Evolutionary conservation across 2,113 vertebrate species (phyloP).

Genomic region (Siniperca chuatsi): DNA sequence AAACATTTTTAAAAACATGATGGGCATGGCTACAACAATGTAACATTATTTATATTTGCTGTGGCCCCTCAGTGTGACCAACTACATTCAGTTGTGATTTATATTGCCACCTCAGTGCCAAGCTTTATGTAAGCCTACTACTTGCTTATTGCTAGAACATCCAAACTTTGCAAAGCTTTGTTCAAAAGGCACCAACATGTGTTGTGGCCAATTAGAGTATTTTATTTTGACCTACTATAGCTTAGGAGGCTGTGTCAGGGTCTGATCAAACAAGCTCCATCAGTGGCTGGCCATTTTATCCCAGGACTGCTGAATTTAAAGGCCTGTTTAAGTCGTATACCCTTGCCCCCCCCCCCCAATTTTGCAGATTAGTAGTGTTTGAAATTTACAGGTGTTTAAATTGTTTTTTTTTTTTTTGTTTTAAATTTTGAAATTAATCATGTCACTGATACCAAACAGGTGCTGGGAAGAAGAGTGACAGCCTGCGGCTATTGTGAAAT

Average conservation of each 20-base stretch:
- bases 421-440: background rate
- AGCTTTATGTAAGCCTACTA: no score
- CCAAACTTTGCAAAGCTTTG: background rate
- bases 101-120: background rate
- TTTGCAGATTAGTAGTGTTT: background rate
- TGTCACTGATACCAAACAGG: slow-evolving; percentile 50
- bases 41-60: background rate
- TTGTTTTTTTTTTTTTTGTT: background rate
- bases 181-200: background rate
- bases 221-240: background rate
- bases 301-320: background rate
- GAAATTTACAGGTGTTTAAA: background rate
- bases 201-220: background rate
- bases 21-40: background rate
- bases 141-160: background rate
- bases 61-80: background rate
- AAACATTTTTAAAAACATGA: no score
- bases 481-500: slow-evolving; percentile 72
- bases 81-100: background rate
- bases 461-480: slow-evolving; percentile 63
- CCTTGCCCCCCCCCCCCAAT: background rate
- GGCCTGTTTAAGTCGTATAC: background rate
- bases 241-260: background rate
- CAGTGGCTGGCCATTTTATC: background rate
- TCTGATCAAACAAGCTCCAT: background rate